A percentile compares a stretch with the other conserved stretches of the same genome.
phyloP scores from a whole-genome alignment of 2,113 vertebrate species.

The Lepidothrix coronata region DNA sequence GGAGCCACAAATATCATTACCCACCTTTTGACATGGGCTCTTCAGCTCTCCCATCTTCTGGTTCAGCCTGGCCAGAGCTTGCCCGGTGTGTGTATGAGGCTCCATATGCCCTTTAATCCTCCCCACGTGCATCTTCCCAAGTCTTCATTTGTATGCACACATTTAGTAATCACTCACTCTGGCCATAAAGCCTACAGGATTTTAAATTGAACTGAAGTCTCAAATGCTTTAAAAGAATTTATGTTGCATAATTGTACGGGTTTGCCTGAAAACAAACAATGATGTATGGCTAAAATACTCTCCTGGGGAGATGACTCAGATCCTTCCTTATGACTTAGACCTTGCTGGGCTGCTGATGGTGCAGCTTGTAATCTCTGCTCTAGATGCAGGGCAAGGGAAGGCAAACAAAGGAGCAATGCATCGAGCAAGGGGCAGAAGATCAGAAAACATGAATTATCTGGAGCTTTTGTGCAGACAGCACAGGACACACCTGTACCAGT shows the following conservation, averaged over 20 bases:
- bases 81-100: not conserved
- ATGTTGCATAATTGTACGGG: constrained; percentile 74
- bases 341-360: constrained; percentile 35
- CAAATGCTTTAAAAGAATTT: constrained; percentile 76
- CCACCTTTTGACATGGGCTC: not conserved
- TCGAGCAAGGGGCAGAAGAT: not conserved
- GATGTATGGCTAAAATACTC: constrained; percentile 68
- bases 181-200: constrained; percentile 71
- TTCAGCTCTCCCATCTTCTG: not conserved
- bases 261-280: constrained; percentile 73
- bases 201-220: constrained; percentile 75
- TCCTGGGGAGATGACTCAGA: constrained; percentile 55
- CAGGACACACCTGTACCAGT: not conserved
- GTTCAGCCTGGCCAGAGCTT: constrained; percentile 7
- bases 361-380: constrained; percentile 26
- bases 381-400: not conserved
- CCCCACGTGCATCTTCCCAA: not conserved
- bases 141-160: constrained; percentile 57
- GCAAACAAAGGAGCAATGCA: not conserved
- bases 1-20: constrained; percentile 9
- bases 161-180: constrained; percentile 59
- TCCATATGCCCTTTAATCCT: constrained; percentile 50
- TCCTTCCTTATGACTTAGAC: constrained; percentile 52
- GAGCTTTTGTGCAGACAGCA: not conserved
- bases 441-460: not conserved